These are phyloP conservation scores for Pelodytes ibericus DNA, from an alignment of 2,797 vertebrate species.

Conservation along the genomic window DNA sequence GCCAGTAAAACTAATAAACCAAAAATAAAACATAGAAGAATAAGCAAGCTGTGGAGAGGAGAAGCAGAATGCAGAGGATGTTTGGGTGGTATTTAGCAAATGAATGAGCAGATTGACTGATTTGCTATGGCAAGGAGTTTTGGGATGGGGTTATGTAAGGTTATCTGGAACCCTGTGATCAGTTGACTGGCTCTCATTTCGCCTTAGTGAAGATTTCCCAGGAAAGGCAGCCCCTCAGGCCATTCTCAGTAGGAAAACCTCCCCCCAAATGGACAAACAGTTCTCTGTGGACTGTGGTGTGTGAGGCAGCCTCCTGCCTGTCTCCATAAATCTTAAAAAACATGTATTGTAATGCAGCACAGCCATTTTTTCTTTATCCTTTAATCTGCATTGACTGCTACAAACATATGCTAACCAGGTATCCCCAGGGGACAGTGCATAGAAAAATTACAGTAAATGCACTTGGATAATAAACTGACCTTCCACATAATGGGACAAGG, in stretches of 20 bases:
- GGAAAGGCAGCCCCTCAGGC: not conserved
- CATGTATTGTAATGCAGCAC: conserved; percentile 49
- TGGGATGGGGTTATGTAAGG: conserved; percentile 48
- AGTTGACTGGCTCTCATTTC: conserved; percentile 19
- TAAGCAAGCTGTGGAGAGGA: conserved; percentile 20
- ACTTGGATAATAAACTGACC: not conserved
- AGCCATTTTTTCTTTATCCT: conserved; percentile 27
- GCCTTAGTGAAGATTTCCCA: not conserved
- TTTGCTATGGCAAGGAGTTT: conserved; percentile 23
- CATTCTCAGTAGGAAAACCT: conserved; percentile 32
- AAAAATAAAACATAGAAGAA: conserved; percentile 11
- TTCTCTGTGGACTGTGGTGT: conserved; percentile 10
- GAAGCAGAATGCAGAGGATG: not conserved
- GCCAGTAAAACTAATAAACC: conserved; percentile 4
- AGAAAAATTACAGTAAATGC: conserved; percentile 35
- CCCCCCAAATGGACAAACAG: not conserved
- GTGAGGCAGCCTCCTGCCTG: conserved; percentile 35
- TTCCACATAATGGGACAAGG: too few relatives aligned
- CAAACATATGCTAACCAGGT: conserved; percentile 50
- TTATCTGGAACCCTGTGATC: conserved; percentile 49
- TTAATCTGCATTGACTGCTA: conserved; percentile 28
- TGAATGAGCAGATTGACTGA: conserved; percentile 49
- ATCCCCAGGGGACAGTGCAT: conserved; percentile 22
- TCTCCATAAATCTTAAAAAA: conserved; percentile 36
- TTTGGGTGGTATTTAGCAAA: conserved; percentile 46